Evolutionary conservation across 2,888 invertebrate species (phyloP), one percentile per base, ranked within the genome.

Genomic region (Folsomia manolachei): DNA sequence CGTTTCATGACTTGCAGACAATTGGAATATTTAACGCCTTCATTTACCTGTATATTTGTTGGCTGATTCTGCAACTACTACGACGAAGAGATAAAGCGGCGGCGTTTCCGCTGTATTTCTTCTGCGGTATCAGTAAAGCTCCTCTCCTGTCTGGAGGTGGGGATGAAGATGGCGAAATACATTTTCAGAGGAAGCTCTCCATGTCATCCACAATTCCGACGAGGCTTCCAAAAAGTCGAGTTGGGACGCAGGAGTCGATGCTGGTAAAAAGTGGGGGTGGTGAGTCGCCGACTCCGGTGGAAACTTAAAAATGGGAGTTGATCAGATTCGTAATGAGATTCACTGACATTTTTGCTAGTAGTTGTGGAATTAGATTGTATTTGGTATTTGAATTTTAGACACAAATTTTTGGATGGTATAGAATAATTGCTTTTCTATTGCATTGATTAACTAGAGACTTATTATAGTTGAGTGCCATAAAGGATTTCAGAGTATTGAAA

Each of bases 11-110:
- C 18, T 51, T 67, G 1, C 70, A 76, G 76, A 76, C 76, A 2
- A 65, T 76, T 66, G 76, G 74, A 67, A 73, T 76, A 21, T 73
- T 74, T 61, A 76, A 76, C 62, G 56, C 74, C n/a, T 70, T 72
- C 56, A 72, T 76, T 23, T 76, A 76, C 74, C 68, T 76, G 2
- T 74, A 73, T 68, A 76, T 76, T 60, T 71, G 71, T 68, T 76
- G 74, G 68, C 61, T 70, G 52, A 71, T 76, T 39, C 62, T 76
- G 21, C 72, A 73, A 52, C 71, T 70, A 14, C 68, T 76, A 1
- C 69, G 74, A 27, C 66, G 74, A 62, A 72, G 69, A 27, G 66
- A 73, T 56, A 24, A 67, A 25, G 63, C 53, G 27, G 52, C 68
- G 14, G 26, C 72, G 19, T 53, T 76, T 21, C 76, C 76, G 19